A percentile compares a stretch with the other conserved stretches of the same genome.
These are phyloP conservation scores for Harpagifer antarcticus DNA, from an alignment of 2,797 vertebrate genomes.

Conservation along the genomic window DNA sequence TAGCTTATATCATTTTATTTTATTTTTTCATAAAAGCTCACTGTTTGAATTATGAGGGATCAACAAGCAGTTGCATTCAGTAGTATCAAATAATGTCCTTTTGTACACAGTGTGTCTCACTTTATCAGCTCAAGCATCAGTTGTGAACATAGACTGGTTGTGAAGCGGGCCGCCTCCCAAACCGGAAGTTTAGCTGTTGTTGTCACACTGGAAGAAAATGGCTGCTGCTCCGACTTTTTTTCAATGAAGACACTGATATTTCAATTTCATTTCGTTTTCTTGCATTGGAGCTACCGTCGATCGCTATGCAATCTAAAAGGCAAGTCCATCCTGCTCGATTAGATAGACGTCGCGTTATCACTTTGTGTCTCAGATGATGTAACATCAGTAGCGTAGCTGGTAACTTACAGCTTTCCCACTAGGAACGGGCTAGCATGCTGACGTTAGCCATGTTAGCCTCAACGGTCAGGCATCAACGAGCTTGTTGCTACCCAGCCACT, in stretches of 20 bases:
- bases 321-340: slow-evolving; percentile 70
- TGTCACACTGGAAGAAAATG: slow-evolving; percentile 91
- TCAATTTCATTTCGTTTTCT: slow-evolving; percentile 78
- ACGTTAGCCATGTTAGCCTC: slow-evolving; percentile 73
- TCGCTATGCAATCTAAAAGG: slow-evolving; percentile 83
- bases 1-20: neutral
- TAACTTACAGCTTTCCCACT: slow-evolving; percentile 73
- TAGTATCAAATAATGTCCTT: neutral
- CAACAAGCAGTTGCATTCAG: neutral
- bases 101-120: neutral
- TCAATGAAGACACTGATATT: slow-evolving; percentile 87
- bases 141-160: neutral
- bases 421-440: slow-evolving; percentile 76
- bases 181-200: slow-evolving; percentile 90
- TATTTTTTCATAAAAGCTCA: neutral
- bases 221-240: slow-evolving; percentile 87
- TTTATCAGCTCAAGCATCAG: neutral
- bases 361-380: slow-evolving; percentile 37
- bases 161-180: slow-evolving; percentile 39
- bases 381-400: slow-evolving; percentile 58
- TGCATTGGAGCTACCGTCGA: slow-evolving; percentile 72
- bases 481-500: slow-evolving; percentile 73
- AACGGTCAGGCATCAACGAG: slow-evolving; percentile 72
- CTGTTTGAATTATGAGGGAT: neutral
- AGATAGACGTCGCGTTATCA: slow-evolving; percentile 34